Conservation (phyloP, 2,113 vertebrate genomes). For the Gavia stellata region DNA sequence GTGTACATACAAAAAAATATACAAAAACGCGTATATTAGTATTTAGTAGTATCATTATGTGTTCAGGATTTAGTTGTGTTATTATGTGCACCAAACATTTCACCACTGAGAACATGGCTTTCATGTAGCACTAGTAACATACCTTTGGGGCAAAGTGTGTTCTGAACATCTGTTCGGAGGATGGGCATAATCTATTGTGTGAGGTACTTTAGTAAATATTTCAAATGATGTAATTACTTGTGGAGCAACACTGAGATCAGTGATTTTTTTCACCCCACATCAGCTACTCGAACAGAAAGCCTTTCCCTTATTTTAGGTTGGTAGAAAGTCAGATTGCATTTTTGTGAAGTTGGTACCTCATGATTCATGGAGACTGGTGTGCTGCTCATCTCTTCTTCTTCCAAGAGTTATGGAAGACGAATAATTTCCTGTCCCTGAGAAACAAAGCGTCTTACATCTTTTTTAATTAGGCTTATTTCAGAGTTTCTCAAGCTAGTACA, state of each 20-base stretch:
- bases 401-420: background rate
- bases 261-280: background rate
- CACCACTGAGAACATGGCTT: background rate
- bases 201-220: background rate
- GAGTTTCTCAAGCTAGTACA: background rate
- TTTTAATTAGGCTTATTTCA: background rate
- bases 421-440: background rate
- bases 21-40: background rate
- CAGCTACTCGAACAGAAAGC: background rate
- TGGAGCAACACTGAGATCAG: background rate
- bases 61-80: background rate
- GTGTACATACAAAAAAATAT: background rate
- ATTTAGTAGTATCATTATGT: background rate
- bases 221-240: background rate
- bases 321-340: background rate
- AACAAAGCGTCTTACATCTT: background rate
- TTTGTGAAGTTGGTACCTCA: background rate
- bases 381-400: background rate
- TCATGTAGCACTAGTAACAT: background rate
- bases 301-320: background rate
- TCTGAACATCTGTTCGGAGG: background rate
- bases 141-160: background rate
- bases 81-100: background rate
- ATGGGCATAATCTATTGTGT: background rate
- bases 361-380: background rate